Percentiles rank a stretch among this genome's conserved stretches.
Evolutionary conservation across 2,113 vertebrate genomes (phyloP).

Genomic region (Dermatemys mawii): DNA sequence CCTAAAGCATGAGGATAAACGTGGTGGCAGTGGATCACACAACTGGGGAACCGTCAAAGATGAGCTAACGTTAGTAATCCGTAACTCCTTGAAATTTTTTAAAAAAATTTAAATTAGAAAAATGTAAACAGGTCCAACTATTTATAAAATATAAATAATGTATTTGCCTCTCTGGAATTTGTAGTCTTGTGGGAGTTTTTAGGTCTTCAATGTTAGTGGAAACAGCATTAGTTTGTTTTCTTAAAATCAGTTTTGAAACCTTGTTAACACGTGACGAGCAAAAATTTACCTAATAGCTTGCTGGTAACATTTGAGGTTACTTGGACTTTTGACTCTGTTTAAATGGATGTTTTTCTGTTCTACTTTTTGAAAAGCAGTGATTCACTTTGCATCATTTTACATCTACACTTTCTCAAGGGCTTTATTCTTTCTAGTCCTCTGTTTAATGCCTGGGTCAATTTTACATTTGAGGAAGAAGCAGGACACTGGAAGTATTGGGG

Average conservation of each 20-base stretch:
- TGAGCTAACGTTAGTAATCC: conserved; percentile 90
- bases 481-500: neutral
- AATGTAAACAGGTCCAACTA: fast-evolving
- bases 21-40: conserved; percentile 96
- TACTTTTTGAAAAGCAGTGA: neutral
- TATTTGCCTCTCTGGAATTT: neutral
- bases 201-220: neutral
- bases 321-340: neutral
- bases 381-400: neutral
- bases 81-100: neutral
- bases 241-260: neutral
- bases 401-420: neutral
- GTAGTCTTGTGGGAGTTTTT: fast-evolving
- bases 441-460: neutral
- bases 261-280: neutral
- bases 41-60: conserved; percentile 99
- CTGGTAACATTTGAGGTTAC: neutral
- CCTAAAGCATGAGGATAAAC: conserved; percentile 97
- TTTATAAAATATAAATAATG: neutral
- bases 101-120: neutral
- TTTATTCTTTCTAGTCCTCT: neutral
- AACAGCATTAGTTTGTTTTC: neutral
- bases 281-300: neutral
- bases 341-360: neutral
- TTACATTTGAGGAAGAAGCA: neutral